Evolutionary conservation across 2,113 vertebrate genomes (phyloP), one percentile per base, ranked within the genome.

Genomic region (Sorex araneus): DNA sequence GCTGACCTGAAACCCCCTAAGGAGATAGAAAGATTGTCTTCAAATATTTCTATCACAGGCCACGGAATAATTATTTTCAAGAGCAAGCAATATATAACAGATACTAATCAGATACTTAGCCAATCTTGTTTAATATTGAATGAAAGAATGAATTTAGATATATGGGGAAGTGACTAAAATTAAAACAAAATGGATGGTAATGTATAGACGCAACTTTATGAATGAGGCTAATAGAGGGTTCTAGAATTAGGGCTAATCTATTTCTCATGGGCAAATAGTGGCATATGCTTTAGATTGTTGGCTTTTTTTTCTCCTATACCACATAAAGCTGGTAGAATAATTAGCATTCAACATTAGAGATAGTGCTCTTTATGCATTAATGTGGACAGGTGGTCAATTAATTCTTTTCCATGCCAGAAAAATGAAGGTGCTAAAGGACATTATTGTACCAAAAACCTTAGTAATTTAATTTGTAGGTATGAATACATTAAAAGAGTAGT

Each of bases 341-440:
- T 1, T 13, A 81, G 77, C 82, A 95, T 82, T 94, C 73, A 94
- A 93, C 74, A 95, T 1, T 66, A 84, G 78, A 36, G 36, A 94
- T 70, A 47, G 43, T 27, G 1, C 69, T 96, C 90, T 0, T 0
- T 27, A 95, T 85, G 94, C 47, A 94, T 96, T 80, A 97, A 88
- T 92, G 89, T 95, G 95, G 92, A 94, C 97, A 98, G 96, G 97
- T 97, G 96, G 94, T 96, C 98, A 97, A 98, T 98, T 97, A 97
- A 97, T 97, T 98, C 93, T 91, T 89, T 95, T 96, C 96, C 96
- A 86, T 96, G 96, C 92, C 95, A 97, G 83, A 97, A 96, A 97
- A 98, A 97, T 88, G 94, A 96, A 96, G 97, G 96, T 95, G 95
- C 93, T 81, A 95, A 70, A 12, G 96, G 97, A 97, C 94, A 94